phyloP scores from a whole-genome alignment of 2,797 vertebrate species.

The Cynopterus sphinx region DNA sequence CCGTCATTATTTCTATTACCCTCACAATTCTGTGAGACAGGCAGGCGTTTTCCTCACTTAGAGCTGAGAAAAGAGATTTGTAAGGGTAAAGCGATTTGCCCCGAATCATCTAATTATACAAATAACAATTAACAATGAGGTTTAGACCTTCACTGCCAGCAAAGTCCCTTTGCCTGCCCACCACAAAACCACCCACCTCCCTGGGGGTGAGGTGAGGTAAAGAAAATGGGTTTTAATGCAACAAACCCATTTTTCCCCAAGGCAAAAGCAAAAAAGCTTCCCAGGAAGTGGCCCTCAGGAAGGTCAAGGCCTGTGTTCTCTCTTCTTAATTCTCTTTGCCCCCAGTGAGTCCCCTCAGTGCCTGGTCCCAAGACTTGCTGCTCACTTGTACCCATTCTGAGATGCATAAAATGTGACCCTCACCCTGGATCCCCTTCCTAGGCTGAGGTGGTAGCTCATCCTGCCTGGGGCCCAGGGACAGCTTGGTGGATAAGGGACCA shows the following conservation, averaged over 20 bases:
- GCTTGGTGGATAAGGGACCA: too few relatives aligned
- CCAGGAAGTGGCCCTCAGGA: background rate
- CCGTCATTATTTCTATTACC: background rate
- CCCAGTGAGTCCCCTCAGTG: background rate
- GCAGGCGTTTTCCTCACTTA: background rate
- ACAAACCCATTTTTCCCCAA: background rate
- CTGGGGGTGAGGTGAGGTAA: background rate
- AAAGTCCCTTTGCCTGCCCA: background rate
- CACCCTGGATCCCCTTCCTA: background rate
- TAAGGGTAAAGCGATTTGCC: background rate
- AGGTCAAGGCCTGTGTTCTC: background rate
- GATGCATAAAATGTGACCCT: background rate
- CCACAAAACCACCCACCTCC: background rate
- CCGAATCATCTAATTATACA: background rate
- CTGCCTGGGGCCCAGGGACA: background rate
- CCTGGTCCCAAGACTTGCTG: background rate
- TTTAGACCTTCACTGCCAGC: background rate
- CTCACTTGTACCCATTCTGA: background rate
- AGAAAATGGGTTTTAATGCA: background rate
- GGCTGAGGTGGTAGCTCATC: fast-evolving
- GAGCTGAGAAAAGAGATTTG: conserved; percentile 19
- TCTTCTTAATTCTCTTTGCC: background rate
- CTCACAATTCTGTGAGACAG: background rate
- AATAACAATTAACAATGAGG: background rate
- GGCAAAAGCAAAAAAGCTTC: background rate